Percentiles rank a stretch among this genome's conserved stretches.
phyloP scores from a whole-genome alignment of 92 coral and sea anemone genomes.

The Bergia sp. region DNA sequence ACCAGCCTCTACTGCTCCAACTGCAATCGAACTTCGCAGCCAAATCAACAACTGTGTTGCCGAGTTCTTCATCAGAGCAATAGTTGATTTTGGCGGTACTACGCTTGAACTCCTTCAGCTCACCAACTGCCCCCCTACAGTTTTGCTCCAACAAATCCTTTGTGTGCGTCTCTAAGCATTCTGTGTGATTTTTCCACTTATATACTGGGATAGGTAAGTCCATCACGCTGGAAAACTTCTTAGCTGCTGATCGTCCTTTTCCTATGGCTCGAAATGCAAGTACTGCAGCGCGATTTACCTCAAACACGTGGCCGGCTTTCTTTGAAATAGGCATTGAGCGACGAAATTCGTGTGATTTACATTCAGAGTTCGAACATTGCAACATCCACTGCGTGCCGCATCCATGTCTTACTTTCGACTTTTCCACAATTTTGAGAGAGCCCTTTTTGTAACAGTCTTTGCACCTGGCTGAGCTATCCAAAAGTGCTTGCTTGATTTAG shows the following conservation, averaged over 20 bases:
- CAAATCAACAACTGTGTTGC: slow-evolving; percentile 33
- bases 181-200: slow-evolving; percentile 35
- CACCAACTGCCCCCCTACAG: slow-evolving; percentile 32
- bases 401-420: slow-evolving; percentile 39
- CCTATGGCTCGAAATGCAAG: slow-evolving; percentile 48
- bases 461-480: slow-evolving; percentile 41
- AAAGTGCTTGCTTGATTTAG: slow-evolving; percentile 14
- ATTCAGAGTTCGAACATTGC: slow-evolving; percentile 27
- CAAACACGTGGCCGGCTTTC: slow-evolving; percentile 34
- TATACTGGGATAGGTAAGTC: slow-evolving; percentile 44
- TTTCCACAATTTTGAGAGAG: slow-evolving; percentile 31
- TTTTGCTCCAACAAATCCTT: slow-evolving; percentile 41
- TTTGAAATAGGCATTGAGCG: slow-evolving; percentile 26
- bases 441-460: slow-evolving; percentile 31
- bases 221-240: slow-evolving; percentile 44
- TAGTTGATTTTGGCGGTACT: slow-evolving; percentile 20
- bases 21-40: slow-evolving; percentile 40
- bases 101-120: background rate
- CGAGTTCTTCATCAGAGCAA: slow-evolving; percentile 44
- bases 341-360: slow-evolving; percentile 36
- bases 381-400: slow-evolving; percentile 38
- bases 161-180: slow-evolving; percentile 10
- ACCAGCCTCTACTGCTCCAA: slow-evolving; percentile 50
- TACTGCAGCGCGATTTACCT: slow-evolving; percentile 34
- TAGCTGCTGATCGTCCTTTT: slow-evolving; percentile 46